Evolutionary conservation across 2,888 invertebrate genomes (phyloP).

Genomic region (Aproaerema taeniolella): DNA sequence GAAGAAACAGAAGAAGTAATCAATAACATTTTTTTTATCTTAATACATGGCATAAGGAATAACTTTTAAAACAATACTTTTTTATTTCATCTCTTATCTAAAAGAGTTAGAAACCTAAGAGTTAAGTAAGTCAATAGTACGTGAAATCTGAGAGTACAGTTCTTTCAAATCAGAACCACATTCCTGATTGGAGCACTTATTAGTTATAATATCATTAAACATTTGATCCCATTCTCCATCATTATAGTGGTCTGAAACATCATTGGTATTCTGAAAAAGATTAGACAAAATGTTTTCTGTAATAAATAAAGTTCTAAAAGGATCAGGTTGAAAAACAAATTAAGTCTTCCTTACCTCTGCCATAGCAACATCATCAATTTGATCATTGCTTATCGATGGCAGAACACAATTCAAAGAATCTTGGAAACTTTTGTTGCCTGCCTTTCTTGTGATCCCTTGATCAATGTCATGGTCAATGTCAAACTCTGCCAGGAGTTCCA

Average conservation of each 20-base stretch:
- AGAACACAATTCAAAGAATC: constrained; percentile 63
- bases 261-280: constrained; percentile 44
- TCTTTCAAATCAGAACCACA: constrained; percentile 63
- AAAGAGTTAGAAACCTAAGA: constrained; percentile 31
- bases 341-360: constrained; percentile 44
- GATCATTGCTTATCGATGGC: constrained; percentile 58
- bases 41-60: constrained; percentile 45
- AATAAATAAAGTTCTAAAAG: background rate
- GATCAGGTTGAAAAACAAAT: background rate
- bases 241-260: constrained; percentile 50
- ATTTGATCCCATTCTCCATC: constrained; percentile 71
- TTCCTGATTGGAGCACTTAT: constrained; percentile 50
- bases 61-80: constrained; percentile 10
- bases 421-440: constrained; percentile 34
- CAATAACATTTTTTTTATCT: constrained; percentile 30
- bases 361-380: constrained; percentile 55
- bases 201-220: constrained; percentile 63
- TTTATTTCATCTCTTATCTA: too few relatives aligned
- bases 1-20: constrained; percentile 92
- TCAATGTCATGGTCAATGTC: constrained; percentile 53
- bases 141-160: constrained; percentile 67
- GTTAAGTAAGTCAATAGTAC: constrained; percentile 66
- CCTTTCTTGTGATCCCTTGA: constrained; percentile 39
- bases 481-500: constrained; percentile 58
- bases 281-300: too few relatives aligned